phyloP scores from a whole-genome alignment of 2,113 vertebrate species.

The Stigmatopora nigra region DNA sequence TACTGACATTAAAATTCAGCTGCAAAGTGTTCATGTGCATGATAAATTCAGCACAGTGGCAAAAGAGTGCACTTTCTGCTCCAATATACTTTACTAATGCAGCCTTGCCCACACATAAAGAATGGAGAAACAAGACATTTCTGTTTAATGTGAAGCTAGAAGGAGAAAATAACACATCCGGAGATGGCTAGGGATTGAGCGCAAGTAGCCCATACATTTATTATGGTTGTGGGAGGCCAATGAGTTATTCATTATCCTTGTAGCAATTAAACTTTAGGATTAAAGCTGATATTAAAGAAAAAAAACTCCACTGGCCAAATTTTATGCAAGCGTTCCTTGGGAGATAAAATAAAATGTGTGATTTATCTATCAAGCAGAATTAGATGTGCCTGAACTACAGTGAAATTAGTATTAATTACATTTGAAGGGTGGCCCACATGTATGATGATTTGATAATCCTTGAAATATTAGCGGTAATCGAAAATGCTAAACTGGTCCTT shows the following conservation, averaged over 20 bases:
- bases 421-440: conserved; percentile 32
- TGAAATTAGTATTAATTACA: conserved; percentile 30
- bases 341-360: conserved; percentile 47
- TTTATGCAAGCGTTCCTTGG: conserved; percentile 38
- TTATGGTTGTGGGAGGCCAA: conserved; percentile 26
- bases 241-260: conserved; percentile 39
- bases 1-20: not conserved
- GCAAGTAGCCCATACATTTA: conserved; percentile 25
- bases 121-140: conserved; percentile 16
- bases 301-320: conserved; percentile 42
- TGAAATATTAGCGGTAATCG: not conserved
- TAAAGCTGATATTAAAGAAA: conserved; percentile 46
- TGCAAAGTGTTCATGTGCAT: not conserved
- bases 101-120: conserved; percentile 27
- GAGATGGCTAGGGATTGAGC: conserved; percentile 15
- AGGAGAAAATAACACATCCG: conserved; percentile 6
- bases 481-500: not conserved
- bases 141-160: conserved; percentile 18
- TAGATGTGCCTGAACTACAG: conserved; percentile 41
- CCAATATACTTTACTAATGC: conserved; percentile 24
- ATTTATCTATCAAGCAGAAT: conserved; percentile 57
- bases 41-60: not conserved
- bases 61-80: conserved; percentile 23
- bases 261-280: conserved; percentile 44
- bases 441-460: conserved; percentile 25